Evolutionary conservation across 1,140 invertebrate genomes (phyloP).

Genomic region (Ganaspis sp.): DNA sequence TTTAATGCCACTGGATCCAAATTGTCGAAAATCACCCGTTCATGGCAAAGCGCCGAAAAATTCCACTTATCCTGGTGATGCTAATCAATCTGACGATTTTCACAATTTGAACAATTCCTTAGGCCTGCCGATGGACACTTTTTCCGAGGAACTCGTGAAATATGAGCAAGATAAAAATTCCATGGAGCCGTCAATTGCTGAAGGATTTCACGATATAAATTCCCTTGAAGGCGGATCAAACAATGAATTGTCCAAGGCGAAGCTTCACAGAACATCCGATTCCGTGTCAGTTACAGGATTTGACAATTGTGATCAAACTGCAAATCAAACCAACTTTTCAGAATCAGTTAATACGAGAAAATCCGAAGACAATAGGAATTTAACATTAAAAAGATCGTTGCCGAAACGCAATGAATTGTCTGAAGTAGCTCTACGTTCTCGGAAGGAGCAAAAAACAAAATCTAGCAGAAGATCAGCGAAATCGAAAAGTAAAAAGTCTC

Average conservation of each 20-base stretch:
- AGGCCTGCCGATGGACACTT: slow-evolving; percentile 17
- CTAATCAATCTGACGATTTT: slow-evolving; percentile 40
- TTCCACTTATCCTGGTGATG: slow-evolving; percentile 41
- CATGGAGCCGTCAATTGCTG: slow-evolving; percentile 26
- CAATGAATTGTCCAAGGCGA: not conserved
- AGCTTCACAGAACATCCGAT: not conserved
- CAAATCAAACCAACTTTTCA: slow-evolving; percentile 27
- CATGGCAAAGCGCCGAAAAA: slow-evolving; percentile 58
- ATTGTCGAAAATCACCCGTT: slow-evolving; percentile 53
- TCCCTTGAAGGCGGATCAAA: slow-evolving; percentile 30
- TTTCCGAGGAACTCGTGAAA: not conserved
- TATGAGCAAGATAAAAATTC: slow-evolving; percentile 29
- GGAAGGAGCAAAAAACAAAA: slow-evolving; percentile 69
- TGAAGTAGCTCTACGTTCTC: slow-evolving; percentile 46
- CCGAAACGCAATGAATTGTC: slow-evolving; percentile 1
- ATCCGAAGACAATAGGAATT: slow-evolving; percentile 64
- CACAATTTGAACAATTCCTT: not conserved
- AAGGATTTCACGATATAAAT: slow-evolving; percentile 38
- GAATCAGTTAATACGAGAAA: slow-evolving; percentile 46
- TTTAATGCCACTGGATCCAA: slow-evolving; percentile 42
- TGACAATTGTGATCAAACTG: not conserved
- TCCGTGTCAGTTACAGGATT: not conserved
- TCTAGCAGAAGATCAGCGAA: slow-evolving; percentile 66
- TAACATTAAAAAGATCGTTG: slow-evolving; percentile 66
- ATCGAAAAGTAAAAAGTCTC: slow-evolving; percentile 56